Conservation (phyloP, 2,797 vertebrate genomes). For the Lateolabrax maculatus region DNA sequence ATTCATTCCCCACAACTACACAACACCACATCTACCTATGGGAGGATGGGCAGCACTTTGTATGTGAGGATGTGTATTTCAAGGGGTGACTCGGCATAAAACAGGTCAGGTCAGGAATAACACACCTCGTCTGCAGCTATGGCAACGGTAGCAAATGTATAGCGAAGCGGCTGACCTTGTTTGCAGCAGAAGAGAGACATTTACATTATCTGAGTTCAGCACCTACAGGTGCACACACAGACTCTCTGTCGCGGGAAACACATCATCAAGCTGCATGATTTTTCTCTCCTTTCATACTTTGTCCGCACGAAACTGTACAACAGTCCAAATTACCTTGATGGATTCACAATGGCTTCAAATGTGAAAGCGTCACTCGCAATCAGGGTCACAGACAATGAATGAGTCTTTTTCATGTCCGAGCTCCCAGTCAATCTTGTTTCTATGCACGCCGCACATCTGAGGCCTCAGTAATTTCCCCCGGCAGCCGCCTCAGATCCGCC, state of each 20-base stretch:
- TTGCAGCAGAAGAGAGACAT: conserved; percentile 53
- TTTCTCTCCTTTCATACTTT: conserved; percentile 18
- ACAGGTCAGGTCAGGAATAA: conserved; percentile 57
- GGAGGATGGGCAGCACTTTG: background rate
- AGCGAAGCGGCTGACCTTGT: conserved; percentile 57
- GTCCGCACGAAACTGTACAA: conserved; percentile 32
- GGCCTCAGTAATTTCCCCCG: conserved; percentile 68
- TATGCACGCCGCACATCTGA: conserved; percentile 50
- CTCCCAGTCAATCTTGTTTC: conserved; percentile 68
- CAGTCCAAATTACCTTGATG: conserved; percentile 57
- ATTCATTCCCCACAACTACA: background rate
- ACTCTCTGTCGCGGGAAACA: background rate
- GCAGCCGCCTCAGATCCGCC: conserved; percentile 61
- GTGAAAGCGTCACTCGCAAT: conserved; percentile 50
- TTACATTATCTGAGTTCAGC: conserved; percentile 56
- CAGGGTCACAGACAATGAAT: conserved; percentile 58
- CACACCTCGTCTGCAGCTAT: conserved; percentile 65
- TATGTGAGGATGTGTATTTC: background rate
- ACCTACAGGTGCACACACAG: conserved; percentile 24
- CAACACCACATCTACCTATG: background rate
- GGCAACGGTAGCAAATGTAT: conserved; percentile 70
- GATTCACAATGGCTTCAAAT: conserved; percentile 49
- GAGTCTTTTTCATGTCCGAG: conserved; percentile 71
- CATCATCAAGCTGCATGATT: conserved; percentile 22
- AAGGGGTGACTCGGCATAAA: conserved; percentile 63